Evolutionary conservation across 2,113 vertebrate species (phyloP).

Genomic region (Danionella cerebrum): DNA sequence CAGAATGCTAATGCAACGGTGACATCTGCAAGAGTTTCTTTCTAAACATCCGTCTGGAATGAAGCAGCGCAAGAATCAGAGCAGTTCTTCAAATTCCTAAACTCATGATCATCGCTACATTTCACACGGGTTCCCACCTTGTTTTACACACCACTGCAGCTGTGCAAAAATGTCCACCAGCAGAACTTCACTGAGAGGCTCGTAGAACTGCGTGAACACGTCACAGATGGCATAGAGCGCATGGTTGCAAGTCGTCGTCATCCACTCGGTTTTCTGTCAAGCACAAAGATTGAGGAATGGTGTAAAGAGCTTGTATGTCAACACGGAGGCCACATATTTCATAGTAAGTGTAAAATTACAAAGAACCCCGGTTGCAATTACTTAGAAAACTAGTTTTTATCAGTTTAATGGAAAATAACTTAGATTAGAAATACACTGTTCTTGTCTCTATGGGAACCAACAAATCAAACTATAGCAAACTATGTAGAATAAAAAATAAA

Average conservation of each 20-base stretch:
- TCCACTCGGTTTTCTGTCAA: conserved; percentile 92
- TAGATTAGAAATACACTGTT: too few species aligned
- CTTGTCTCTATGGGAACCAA: too few species aligned
- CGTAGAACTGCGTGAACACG: conserved; percentile 93
- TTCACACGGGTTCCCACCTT: conserved; percentile 68
- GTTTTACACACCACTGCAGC: conserved; percentile 94
- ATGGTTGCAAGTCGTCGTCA: conserved; percentile 97
- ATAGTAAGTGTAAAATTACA: too few species aligned
- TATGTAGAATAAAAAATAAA: too few species aligned
- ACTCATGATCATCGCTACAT: neutral
- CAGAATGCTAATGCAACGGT: neutral
- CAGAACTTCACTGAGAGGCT: conserved; percentile 86
- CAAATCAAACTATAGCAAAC: too few species aligned
- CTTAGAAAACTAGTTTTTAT: too few species aligned
- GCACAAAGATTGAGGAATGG: neutral
- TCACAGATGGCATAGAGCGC: conserved; percentile 96
- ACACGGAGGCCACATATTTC: neutral
- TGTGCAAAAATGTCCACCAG: conserved; percentile 88
- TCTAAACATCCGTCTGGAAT: neutral
- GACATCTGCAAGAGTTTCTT: neutral
- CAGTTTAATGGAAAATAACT: too few species aligned
- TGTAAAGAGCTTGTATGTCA: neutral
- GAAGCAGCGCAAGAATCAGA: neutral
- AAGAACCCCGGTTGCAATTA: too few species aligned
- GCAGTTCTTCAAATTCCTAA: neutral